These are phyloP conservation scores for Echinops telfairi DNA, from an alignment of 2,113 vertebrate species.

Conservation along the genomic window DNA sequence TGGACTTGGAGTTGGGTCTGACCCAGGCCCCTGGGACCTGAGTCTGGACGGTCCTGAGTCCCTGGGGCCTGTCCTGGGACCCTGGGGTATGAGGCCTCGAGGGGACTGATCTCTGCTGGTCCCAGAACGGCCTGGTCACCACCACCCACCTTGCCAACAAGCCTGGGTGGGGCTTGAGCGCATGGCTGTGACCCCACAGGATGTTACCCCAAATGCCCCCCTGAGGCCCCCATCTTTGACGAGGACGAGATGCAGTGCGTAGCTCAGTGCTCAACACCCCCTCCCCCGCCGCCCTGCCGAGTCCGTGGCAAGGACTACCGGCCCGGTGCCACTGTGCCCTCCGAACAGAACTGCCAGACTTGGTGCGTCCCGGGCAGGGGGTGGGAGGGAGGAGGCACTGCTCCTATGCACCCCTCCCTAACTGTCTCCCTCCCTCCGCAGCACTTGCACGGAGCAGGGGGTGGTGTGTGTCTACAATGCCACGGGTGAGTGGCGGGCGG, in stretches of 20 bases:
- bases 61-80: too few species aligned
- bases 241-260: constrained; percentile 95
- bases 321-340: constrained; percentile 84
- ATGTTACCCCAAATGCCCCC: constrained; percentile 95
- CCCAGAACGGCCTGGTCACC: neutral
- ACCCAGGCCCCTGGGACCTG: neutral
- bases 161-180: neutral
- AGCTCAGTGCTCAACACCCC: constrained; percentile 83
- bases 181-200: constrained; percentile 84
- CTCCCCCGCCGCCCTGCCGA: constrained; percentile 81
- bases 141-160: neutral
- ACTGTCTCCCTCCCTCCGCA: constrained; percentile 67
- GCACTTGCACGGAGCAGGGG: constrained; percentile 79
- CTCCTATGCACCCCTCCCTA: neutral
- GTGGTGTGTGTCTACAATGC: neutral
- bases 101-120: rapidly evolving
- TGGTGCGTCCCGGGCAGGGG: constrained; percentile 87
- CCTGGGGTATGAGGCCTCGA: neutral
- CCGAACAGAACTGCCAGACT: constrained; percentile 88
- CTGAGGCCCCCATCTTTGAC: constrained; percentile 90
- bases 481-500: rapidly evolving
- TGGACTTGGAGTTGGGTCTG: neutral
- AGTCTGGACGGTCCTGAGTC: too few species aligned
- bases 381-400: neutral
- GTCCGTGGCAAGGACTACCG: constrained; percentile 87